A percentile compares a stretch with the other conserved stretches of the same genome.
Evolutionary conservation across 1,140 invertebrate species (phyloP).

Genomic region (Drosophila arawakana): DNA sequence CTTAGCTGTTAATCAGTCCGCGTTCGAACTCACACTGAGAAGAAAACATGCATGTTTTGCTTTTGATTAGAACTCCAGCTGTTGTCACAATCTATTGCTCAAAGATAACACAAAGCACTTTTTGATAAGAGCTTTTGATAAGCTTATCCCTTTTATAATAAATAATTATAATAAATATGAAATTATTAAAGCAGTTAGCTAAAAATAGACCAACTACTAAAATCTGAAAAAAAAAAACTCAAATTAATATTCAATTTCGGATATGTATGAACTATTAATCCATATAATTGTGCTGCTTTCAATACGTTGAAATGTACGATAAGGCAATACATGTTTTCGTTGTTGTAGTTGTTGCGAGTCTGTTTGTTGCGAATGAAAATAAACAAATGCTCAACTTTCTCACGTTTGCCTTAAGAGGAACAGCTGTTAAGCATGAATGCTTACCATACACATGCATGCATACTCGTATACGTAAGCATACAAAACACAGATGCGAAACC

Average conservation of each 20-base stretch:
- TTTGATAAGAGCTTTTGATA: background rate
- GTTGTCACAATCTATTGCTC: conserved; percentile 3
- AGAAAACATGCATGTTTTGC: conserved; percentile 1
- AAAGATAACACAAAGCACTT: background rate
- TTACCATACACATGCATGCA: conserved; percentile 29
- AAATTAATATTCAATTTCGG: background rate
- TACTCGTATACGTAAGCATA: background rate
- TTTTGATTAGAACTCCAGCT: conserved; percentile 10
- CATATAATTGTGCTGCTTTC: background rate
- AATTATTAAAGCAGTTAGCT: background rate
- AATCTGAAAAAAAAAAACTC: background rate
- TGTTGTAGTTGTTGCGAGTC: conserved; percentile 14
- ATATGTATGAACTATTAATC: conserved; percentile 3
- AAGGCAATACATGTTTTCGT: conserved; percentile 6
- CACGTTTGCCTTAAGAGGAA: conserved; percentile 50
- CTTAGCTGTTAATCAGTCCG: conserved; percentile 4
- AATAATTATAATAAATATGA: background rate
- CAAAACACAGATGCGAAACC: conserved; percentile 46
- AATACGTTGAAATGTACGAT: background rate
- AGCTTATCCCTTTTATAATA: background rate
- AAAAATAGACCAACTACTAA: background rate
- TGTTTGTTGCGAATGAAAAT: conserved; percentile 27
- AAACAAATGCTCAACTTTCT: conserved; percentile 46
- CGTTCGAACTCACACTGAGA: background rate
- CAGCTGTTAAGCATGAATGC: conserved; percentile 70